Percentiles rank a stretch among this genome's conserved stretches.
Conservation (phyloP, 2,888 invertebrate species). For the Drosophila parthenogenetica region DNA sequence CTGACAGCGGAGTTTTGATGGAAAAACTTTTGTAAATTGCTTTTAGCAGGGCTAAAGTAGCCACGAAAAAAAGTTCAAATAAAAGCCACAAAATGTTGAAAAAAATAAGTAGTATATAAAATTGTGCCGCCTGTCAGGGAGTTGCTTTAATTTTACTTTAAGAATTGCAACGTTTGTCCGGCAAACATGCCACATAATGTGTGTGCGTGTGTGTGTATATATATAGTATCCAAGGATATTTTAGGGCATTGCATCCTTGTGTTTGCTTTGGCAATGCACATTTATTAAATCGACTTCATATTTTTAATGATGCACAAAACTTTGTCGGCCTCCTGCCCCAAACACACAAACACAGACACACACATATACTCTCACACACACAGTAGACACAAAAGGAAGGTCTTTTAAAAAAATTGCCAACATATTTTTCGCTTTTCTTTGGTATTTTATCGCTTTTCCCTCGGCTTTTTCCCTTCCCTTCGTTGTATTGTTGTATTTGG, state of each 20-base stretch:
- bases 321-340: constrained; percentile 17
- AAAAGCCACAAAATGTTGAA: constrained; percentile 36
- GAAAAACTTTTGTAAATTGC: constrained; percentile 85
- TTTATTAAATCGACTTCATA: constrained; percentile 78
- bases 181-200: constrained; percentile 12
- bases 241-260: constrained; percentile 27
- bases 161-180: constrained; percentile 14
- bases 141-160: constrained; percentile 46
- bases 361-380: neutral
- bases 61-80: constrained; percentile 19
- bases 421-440: constrained; percentile 51
- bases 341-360: constrained; percentile 9
- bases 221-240: constrained; percentile 26
- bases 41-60: constrained; percentile 65
- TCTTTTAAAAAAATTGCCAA: constrained; percentile 37
- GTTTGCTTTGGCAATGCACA: constrained; percentile 64
- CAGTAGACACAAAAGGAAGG: constrained; percentile 10
- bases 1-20: constrained; percentile 84
- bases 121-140: constrained; percentile 8
- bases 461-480: constrained; percentile 3
- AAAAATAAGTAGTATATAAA: constrained; percentile 14
- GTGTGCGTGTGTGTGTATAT: constrained; percentile 9
- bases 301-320: constrained; percentile 75
- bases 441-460: constrained; percentile 43
- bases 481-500: constrained; percentile 40